Base-by-base conservation (phyloP, 2,797 vertebrate species). In the Diplodus sargus region DNA sequence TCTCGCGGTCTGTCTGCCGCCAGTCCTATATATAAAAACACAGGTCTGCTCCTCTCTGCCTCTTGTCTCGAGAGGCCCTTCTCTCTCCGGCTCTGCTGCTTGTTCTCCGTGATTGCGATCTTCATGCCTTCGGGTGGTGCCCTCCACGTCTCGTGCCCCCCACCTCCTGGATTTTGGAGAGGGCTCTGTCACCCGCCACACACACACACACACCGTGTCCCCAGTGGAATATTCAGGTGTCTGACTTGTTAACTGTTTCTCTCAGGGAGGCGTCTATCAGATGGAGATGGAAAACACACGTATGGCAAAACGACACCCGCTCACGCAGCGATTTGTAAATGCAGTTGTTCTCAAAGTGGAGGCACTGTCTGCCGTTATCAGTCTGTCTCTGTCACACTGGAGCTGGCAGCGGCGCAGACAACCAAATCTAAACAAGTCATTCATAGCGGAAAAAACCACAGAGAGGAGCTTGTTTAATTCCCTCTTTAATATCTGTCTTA, bases 31-130 rank as follows among this genome's bases (percentile, higher is more conserved):
- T 78, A 74, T 71, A 81, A 83, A 88, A 90, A 86, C 42, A 20
- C 84, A 67, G 70, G 69, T 79, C 82, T 69, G 8, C 76, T 85
- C 85, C 66, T 87, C 81, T 79, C 64, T 16, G 45, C 75, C 82
- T 86, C 78, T 85, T 78, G 80, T 91, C 89, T 93, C 88, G 23
- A 92, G 93, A 89, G 92, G 86, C 84, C 60, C 85, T 75, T 72
- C 88, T 85, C 86, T 85, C 82, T 51, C 54, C 17, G 58, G 74
- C 76, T 80, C 5, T 9, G 54, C 84, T 88, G 80, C 71, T 85
- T 81, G 72, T 72, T 79, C 86, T 76, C 52, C 47, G 63, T 90
- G 89, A 94, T 92, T 93, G 86, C 25, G n/a, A 89, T 92, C 89
- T 89, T 49, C 20, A 58, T 79, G 81, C 65, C 80, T 78, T 83